phyloP scores from a whole-genome alignment of 2,113 vertebrate species.

The Struthio camelus region DNA sequence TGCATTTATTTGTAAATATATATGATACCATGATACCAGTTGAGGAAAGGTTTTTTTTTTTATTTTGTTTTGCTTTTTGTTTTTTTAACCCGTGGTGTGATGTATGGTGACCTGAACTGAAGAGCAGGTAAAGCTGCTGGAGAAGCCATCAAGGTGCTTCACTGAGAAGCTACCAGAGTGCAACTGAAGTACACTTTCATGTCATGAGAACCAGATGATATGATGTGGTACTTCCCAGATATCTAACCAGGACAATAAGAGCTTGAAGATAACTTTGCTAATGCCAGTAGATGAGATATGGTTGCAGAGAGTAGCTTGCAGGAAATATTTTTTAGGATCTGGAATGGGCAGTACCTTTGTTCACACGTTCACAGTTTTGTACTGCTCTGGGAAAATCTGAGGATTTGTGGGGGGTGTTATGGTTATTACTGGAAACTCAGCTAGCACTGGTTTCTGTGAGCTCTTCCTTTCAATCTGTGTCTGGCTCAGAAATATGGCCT shows the following conservation, averaged over 20 bases:
- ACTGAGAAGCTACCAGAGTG: neutral
- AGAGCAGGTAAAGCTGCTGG: neutral
- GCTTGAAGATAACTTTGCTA: neutral
- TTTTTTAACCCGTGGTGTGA: neutral
- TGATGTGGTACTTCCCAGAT: neutral
- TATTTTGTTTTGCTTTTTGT: too few relatives aligned
- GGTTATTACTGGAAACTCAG: neutral
- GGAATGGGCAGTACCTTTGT: neutral
- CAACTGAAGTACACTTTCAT: neutral
- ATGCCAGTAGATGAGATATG: neutral
- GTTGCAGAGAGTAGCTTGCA: neutral
- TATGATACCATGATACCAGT: neutral
- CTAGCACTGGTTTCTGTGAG: neutral
- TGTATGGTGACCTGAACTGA: neutral
- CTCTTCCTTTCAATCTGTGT: neutral
- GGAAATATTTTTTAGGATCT: neutral
- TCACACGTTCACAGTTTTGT: neutral
- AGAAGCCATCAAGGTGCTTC: neutral
- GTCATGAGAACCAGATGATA: neutral
- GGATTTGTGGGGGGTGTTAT: neutral
- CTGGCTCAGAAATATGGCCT: neutral
- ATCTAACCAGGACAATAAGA: neutral
- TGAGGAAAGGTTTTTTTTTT: too few relatives aligned
- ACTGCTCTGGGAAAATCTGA: neutral
- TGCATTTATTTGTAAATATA: neutral